Evolutionary conservation across 1,140 invertebrate genomes (phyloP).

Genomic region (Nylanderia fulva): DNA sequence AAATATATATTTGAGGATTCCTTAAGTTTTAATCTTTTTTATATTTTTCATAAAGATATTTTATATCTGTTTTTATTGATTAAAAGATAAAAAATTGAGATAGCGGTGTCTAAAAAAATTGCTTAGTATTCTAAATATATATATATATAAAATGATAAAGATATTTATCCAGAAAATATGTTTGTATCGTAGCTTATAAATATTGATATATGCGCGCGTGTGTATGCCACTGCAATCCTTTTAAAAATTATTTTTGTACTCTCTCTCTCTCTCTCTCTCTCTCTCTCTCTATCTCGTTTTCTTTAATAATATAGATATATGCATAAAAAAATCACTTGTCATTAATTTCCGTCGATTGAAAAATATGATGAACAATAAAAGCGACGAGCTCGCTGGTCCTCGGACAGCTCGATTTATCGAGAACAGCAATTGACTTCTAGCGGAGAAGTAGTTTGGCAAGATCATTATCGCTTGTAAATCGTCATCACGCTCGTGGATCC

Average conservation of each 20-base stretch:
- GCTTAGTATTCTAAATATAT: neutral
- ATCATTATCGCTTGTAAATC: conserved; percentile 69
- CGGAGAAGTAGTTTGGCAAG: conserved; percentile 56
- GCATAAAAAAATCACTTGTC: conserved; percentile 8
- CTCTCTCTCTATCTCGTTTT: no score
- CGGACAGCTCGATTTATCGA: conserved; percentile 5
- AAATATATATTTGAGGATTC: neutral
- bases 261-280: no score
- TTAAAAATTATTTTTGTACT: neutral
- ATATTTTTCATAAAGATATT: neutral
- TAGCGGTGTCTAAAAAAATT: neutral
- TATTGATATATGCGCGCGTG: no score
- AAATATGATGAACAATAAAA: conserved; percentile 34
- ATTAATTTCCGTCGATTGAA: conserved; percentile 3
- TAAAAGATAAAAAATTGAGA: neutral
- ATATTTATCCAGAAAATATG: neutral
- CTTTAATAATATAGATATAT: neutral
- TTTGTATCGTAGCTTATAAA: no score
- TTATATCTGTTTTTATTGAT: neutral
- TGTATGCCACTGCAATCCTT: no score
- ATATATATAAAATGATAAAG: neutral
- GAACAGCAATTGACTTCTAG: neutral
- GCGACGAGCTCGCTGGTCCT: neutral
- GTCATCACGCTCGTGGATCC: conserved; percentile 61
- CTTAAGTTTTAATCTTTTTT: neutral